phyloP scores from a whole-genome alignment of 1,140 invertebrate genomes.

The Aphis gossypii region DNA sequence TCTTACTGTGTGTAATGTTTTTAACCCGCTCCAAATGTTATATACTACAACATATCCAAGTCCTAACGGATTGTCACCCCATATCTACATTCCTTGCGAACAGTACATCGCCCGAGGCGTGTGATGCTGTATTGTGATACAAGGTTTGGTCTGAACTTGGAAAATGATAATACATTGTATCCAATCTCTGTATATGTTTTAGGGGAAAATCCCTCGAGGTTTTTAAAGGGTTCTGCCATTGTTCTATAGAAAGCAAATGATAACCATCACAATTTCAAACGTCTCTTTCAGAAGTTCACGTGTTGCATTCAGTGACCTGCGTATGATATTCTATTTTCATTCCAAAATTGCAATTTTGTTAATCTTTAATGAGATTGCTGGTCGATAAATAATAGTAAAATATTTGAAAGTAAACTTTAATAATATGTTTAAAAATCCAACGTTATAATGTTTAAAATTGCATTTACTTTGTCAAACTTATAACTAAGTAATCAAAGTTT shows the following conservation, averaged over 20 bases:
- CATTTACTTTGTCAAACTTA: not conserved
- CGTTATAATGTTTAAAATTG: not conserved
- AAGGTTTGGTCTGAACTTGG: not conserved
- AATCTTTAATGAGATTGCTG: not conserved
- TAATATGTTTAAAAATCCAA: not conserved
- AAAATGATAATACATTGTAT: conserved; percentile 44
- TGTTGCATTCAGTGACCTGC: conserved; percentile 18
- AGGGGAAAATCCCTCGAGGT: conserved; percentile 11
- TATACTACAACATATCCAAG: not conserved
- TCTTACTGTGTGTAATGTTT: not conserved
- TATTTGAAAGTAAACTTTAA: not conserved
- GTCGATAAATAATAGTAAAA: not conserved
- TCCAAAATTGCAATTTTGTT: not conserved
- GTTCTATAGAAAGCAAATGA: conserved; percentile 1
- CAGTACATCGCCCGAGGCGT: not conserved
- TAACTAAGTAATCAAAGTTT: not conserved
- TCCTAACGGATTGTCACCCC: conserved; percentile 18
- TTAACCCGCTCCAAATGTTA: not conserved
- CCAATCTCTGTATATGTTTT: conserved; percentile 22
- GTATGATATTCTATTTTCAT: not conserved
- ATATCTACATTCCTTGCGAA: not conserved
- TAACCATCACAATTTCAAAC: conserved; percentile 18
- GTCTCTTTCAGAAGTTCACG: conserved; percentile 26
- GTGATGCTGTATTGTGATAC: conserved; percentile 13
- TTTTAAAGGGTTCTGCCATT: conserved; percentile 15